phyloP scores from a whole-genome alignment of 2,888 invertebrate species.

The Acleris literana region DNA sequence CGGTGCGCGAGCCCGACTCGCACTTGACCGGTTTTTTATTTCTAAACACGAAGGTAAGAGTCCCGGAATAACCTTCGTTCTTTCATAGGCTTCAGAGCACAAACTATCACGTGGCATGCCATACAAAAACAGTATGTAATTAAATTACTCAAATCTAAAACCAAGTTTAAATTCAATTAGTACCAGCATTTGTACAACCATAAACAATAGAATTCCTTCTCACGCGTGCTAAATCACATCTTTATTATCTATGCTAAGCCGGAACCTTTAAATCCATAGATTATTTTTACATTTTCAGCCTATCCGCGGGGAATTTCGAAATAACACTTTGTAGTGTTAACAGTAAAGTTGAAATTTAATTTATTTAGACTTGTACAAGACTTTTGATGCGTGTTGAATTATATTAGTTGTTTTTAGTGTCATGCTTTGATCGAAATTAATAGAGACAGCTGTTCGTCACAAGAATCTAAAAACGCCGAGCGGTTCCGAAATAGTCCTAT shows the following conservation, averaged over 20 bases:
- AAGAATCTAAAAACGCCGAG: constrained; percentile 34
- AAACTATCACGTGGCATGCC: too few species aligned
- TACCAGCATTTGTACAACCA: constrained; percentile 32
- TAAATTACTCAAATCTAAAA: constrained; percentile 15
- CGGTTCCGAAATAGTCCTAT: constrained; percentile 15
- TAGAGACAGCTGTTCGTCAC: constrained; percentile 45
- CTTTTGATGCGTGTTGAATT: constrained; percentile 33
- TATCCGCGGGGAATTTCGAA: neutral
- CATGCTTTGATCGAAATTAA: constrained; percentile 46
- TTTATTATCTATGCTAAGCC: constrained; percentile 36
- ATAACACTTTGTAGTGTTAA: constrained; percentile 7
- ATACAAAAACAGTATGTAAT: too few species aligned
- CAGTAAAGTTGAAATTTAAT: constrained; percentile 15
- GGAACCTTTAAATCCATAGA: constrained; percentile 9
- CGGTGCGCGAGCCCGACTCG: too few species aligned
- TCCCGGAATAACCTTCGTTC: too few species aligned
- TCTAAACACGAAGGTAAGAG: too few species aligned
- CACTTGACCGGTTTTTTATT: too few species aligned
- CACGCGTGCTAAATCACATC: constrained; percentile 36
- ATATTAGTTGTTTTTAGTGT: constrained; percentile 37
- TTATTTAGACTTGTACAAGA: neutral
- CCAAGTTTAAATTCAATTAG: constrained; percentile 33
- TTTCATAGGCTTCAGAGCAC: too few species aligned
- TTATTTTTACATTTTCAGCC: constrained; percentile 18
- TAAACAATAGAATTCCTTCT: constrained; percentile 37